Conservation (phyloP, 2,888 invertebrate genomes). For the Alcis repandata region DNA sequence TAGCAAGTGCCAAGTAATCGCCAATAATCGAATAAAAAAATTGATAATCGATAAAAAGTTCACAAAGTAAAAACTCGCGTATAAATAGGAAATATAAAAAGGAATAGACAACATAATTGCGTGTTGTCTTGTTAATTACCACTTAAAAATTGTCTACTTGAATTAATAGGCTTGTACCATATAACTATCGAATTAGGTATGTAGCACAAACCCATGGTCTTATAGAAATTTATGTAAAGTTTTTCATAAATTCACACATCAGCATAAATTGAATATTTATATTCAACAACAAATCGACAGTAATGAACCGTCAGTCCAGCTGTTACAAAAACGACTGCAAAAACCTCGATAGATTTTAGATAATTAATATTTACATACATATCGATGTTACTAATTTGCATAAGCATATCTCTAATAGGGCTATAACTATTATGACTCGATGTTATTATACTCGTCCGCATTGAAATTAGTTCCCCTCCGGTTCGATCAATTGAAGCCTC, state of each 20-base stretch:
- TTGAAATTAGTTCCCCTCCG: constrained; percentile 41
- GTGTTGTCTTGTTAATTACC: too few species aligned
- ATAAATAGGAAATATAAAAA: too few species aligned
- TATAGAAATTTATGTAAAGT: not conserved
- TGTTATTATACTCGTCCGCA: constrained; percentile 14
- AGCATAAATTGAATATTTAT: constrained; percentile 9
- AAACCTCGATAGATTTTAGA: constrained; percentile 55
- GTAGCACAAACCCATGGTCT: too few species aligned
- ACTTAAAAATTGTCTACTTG: too few species aligned
- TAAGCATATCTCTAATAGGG: constrained; percentile 10
- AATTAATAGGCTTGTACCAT: not conserved
- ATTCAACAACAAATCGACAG: constrained; percentile 32
- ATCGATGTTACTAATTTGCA: constrained; percentile 17
- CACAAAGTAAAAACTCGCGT: too few species aligned
- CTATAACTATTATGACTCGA: constrained; percentile 9
- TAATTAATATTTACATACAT: constrained; percentile 53
- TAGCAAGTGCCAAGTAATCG: too few species aligned
- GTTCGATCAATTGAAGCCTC: constrained; percentile 64
- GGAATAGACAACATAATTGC: too few species aligned
- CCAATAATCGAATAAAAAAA: too few species aligned
- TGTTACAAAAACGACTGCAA: constrained; percentile 51
- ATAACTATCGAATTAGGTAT: not conserved
- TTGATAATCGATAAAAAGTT: too few species aligned
- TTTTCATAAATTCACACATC: constrained; percentile 6
- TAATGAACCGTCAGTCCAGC: constrained; percentile 39